phyloP scores from a whole-genome alignment of 2,113 vertebrate species.

The Argyrosomus japonicus region DNA sequence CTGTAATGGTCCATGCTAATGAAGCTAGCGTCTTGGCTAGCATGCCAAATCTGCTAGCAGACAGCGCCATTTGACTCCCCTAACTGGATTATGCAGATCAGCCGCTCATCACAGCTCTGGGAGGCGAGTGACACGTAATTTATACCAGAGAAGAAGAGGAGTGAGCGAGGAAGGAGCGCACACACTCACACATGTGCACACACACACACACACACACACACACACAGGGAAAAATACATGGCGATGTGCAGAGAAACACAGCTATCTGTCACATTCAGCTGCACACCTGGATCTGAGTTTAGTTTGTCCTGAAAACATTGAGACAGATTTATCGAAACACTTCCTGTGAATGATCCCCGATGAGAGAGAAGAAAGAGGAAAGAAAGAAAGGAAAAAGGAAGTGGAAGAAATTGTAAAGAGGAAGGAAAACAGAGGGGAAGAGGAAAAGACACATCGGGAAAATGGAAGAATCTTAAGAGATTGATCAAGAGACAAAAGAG shows the following conservation, averaged over 20 bases:
- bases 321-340: slow-evolving; percentile 11
- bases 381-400: too few species aligned
- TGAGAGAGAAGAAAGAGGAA: neutral
- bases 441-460: neutral
- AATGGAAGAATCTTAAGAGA: neutral
- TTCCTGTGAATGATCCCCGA: neutral
- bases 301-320: neutral
- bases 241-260: neutral
- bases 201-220: slow-evolving; percentile 10
- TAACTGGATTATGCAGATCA: slow-evolving; percentile 71
- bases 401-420: too few species aligned
- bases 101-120: slow-evolving; percentile 56
- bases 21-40: slow-evolving; percentile 55
- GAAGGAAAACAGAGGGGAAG: neutral
- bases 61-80: slow-evolving; percentile 60
- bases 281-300: slow-evolving; percentile 25
- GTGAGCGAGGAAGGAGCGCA: neutral
- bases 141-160: slow-evolving; percentile 60
- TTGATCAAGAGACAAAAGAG: neutral
- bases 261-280: slow-evolving; percentile 33
- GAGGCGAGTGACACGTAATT: slow-evolving; percentile 51
- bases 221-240: too few species aligned
- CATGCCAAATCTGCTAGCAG: slow-evolving; percentile 61
- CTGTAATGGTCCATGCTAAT: slow-evolving; percentile 58
- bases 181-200: slow-evolving; percentile 13